Evolutionary conservation across 2,888 invertebrate species (phyloP).

Genomic region (Augochlorella aurata): DNA sequence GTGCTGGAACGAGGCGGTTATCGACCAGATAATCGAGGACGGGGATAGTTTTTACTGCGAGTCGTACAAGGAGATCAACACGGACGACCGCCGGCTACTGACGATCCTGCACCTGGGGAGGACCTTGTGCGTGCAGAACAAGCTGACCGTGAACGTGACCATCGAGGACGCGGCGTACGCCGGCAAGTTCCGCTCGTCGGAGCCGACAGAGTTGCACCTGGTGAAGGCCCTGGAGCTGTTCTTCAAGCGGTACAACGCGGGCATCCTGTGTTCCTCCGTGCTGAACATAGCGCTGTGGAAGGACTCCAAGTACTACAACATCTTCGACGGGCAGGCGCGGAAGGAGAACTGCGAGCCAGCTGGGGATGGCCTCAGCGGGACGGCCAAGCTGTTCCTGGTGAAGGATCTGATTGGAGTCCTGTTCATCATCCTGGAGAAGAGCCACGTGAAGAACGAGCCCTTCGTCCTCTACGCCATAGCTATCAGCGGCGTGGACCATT

Average conservation of each 20-base stretch:
- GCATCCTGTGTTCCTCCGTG: slow-evolving; percentile 72
- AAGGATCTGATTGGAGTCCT: slow-evolving; percentile 71
- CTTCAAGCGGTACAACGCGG: slow-evolving; percentile 72
- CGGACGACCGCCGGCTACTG: slow-evolving; percentile 70
- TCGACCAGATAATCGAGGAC: slow-evolving; percentile 78
- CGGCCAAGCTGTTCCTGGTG: slow-evolving; percentile 75
- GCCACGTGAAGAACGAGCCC: slow-evolving; percentile 73
- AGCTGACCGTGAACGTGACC: slow-evolving; percentile 67
- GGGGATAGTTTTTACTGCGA: slow-evolving; percentile 77
- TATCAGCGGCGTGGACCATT: slow-evolving; percentile 60
- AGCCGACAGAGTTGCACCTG: slow-evolving; percentile 74
- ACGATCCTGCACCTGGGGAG: slow-evolving; percentile 71
- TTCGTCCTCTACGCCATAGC: slow-evolving; percentile 73
- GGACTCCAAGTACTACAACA: slow-evolving; percentile 67
- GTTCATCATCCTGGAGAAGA: slow-evolving; percentile 76
- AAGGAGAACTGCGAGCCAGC: slow-evolving; percentile 68
- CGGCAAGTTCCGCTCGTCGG: slow-evolving; percentile 75
- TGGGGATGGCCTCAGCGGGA: slow-evolving; percentile 51
- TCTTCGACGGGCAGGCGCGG: slow-evolving; percentile 77
- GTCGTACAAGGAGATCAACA: slow-evolving; percentile 72
- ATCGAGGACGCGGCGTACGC: slow-evolving; percentile 75
- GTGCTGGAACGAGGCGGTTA: slow-evolving; percentile 76
- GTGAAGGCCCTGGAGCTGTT: slow-evolving; percentile 75
- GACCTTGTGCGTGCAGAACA: slow-evolving; percentile 69
- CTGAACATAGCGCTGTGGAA: slow-evolving; percentile 78